Evolutionary conservation across 2,797 vertebrate species (phyloP).

Genomic region (Nannoperca australis): DNA sequence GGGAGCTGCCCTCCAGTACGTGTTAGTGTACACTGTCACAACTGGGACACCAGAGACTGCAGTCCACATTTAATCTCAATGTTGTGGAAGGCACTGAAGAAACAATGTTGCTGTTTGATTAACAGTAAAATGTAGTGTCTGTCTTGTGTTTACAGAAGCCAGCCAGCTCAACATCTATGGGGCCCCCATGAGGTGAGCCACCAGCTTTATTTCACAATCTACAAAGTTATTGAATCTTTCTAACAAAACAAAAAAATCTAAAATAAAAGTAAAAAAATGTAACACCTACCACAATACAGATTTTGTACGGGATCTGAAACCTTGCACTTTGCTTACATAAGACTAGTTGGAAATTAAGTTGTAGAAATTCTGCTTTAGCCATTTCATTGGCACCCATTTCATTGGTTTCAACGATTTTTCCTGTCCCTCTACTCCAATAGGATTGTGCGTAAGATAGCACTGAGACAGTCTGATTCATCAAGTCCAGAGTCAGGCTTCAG

Average conservation of each 20-base stretch:
- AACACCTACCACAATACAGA: background rate
- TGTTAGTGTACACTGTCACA: no score
- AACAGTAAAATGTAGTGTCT: slow-evolving; percentile 36
- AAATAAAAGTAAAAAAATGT: background rate
- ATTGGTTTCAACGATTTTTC: background rate
- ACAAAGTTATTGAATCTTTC: background rate
- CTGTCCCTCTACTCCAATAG: slow-evolving; percentile 69
- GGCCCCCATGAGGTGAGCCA: slow-evolving; percentile 87
- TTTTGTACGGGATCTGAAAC: background rate
- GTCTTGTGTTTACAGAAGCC: slow-evolving; percentile 85
- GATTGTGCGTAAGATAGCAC: slow-evolving; percentile 86
- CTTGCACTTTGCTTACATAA: background rate
- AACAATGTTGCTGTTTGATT: background rate
- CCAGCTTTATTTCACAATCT: background rate
- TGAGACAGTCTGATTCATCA: slow-evolving; percentile 88
- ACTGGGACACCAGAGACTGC: no score
- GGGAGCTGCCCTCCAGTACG: no score
- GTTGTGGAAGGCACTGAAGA: background rate
- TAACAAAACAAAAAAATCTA: background rate
- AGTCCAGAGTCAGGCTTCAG: slow-evolving; percentile 88
- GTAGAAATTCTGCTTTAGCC: background rate
- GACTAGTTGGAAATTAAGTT: background rate
- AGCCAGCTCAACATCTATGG: slow-evolving; percentile 91
- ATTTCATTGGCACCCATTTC: background rate
- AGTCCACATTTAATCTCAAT: background rate